phyloP scores from a whole-genome alignment of 2,113 vertebrate species.

The Epinephelus fuscoguttatus region DNA sequence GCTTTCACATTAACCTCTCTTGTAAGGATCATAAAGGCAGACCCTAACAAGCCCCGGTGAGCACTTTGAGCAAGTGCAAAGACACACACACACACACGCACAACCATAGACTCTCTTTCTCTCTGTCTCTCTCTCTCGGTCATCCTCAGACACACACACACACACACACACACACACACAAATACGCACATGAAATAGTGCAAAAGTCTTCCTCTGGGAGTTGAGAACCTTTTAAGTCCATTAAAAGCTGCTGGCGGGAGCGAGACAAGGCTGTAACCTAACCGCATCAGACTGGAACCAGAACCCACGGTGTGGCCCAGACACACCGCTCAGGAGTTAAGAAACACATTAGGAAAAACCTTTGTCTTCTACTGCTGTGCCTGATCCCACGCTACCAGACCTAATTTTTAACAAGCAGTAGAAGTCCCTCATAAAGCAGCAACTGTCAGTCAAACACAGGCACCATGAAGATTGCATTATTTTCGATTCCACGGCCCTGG shows the following conservation, averaged over 20 bases:
- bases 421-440: conserved; percentile 39
- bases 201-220: conserved; percentile 69
- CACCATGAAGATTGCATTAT: conserved; percentile 46
- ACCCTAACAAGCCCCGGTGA: conserved; percentile 73
- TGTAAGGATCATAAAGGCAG: conserved; percentile 76
- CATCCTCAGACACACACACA: conserved; percentile 46
- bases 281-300: conserved; percentile 76
- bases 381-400: conserved; percentile 49
- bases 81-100: conserved; percentile 40
- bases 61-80: conserved; percentile 75
- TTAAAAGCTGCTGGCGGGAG: conserved; percentile 75
- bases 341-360: conserved; percentile 67
- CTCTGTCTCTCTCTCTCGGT: conserved; percentile 7
- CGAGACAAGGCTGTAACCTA: conserved; percentile 70
- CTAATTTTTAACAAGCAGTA: conserved; percentile 49
- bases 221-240: conserved; percentile 77
- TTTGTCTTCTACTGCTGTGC: conserved; percentile 63
- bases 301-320: conserved; percentile 63
- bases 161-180: conserved; percentile 50
- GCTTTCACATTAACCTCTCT: conserved; percentile 79
- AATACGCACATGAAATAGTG: conserved; percentile 52
- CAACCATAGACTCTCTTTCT: conserved; percentile 33
- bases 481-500: conserved; percentile 34
- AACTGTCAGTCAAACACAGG: conserved; percentile 46
- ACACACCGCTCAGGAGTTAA: conserved; percentile 63